Base-by-base conservation (phyloP, 92 coral and sea anemone species). In the Galaxea fascicularis region DNA sequence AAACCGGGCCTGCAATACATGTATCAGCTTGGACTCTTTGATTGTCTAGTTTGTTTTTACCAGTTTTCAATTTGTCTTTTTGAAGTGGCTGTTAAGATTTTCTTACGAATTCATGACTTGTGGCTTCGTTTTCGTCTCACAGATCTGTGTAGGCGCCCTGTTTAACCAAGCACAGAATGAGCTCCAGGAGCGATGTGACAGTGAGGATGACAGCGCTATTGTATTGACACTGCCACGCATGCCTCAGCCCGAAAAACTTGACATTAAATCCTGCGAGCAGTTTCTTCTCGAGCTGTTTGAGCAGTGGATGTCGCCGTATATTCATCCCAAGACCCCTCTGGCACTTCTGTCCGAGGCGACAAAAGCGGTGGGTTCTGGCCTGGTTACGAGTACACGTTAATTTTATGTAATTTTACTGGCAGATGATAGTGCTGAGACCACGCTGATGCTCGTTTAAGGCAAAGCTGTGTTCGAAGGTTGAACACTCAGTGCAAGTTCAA, bases 291-390 rank as follows among this genome's bases (percentile, higher is more conserved):
- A 96, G 70, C 92, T 96, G 10, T 96, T 96, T 89, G 95, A 96
- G 25, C 99, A 96, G 65, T 96, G 99, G 99, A 93, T 96, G 92
- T 96, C 99, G 22, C 99, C 98, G 81, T 96, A 92, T 79, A 92
- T 95, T 21, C 98, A 94, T 15, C 99, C 99, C 87, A 94, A 89
- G 89, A 95, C 99, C 21, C 98, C 99, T 71, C 90, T 96, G 53
- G 95, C 95, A 92, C 92, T 96, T 25, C 83, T 96, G 47, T 86
- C 99, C 25, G 98, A 96, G 84, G 95, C 99, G 17, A 95, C 98
- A 0, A 96, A 96, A 91, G 98, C 98, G 81, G 99, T 96, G 71
- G 87, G 99, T 88, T 22, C 0, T 18, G 30, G 53, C 17, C 64
- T 67, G 30, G 84, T 52, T 11, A 26, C 63, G 26, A 0, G 31